Conservation (phyloP, 2,113 vertebrate genomes). For the Mobula hypostoma region DNA sequence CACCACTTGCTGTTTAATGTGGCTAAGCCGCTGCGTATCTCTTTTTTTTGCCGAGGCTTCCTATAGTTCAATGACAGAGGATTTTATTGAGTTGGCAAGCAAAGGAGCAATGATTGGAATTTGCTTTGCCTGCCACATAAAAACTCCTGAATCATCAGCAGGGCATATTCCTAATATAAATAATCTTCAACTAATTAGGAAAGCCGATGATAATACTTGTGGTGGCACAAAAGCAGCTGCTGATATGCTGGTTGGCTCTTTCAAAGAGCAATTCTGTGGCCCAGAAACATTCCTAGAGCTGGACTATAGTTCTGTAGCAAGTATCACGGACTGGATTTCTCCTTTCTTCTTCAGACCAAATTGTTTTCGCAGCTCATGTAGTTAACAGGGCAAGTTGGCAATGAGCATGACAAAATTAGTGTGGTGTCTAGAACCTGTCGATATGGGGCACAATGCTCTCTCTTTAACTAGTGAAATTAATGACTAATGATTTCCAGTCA, state of each 20-base stretch:
- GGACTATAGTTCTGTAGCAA: neutral
- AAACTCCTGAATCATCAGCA: neutral
- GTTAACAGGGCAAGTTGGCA: too few species aligned
- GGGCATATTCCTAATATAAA: conserved; percentile 37
- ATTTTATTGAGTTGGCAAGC: neutral
- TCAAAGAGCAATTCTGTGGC: neutral
- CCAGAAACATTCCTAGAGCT: too few species aligned
- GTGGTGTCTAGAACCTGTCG: too few species aligned
- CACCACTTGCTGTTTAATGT: neutral
- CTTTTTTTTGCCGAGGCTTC: neutral
- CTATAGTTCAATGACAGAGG: conserved; percentile 29
- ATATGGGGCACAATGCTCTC: too few species aligned
- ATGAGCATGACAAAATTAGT: too few species aligned
- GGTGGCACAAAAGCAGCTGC: neutral
- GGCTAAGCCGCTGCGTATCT: neutral
- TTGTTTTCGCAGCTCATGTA: too few species aligned
- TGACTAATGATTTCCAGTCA: too few species aligned
- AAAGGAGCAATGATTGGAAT: conserved; percentile 26
- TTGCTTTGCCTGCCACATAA: accelerated
- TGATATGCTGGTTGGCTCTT: neutral
- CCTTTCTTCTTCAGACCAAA: neutral
- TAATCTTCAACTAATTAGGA: neutral
- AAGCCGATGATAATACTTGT: neutral
- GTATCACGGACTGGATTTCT: neutral
- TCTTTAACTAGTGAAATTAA: too few species aligned